These are phyloP conservation scores for Phrynocephalus vlangalii DNA, from an alignment of 2,797 vertebrate species.

Conservation along the genomic window DNA sequence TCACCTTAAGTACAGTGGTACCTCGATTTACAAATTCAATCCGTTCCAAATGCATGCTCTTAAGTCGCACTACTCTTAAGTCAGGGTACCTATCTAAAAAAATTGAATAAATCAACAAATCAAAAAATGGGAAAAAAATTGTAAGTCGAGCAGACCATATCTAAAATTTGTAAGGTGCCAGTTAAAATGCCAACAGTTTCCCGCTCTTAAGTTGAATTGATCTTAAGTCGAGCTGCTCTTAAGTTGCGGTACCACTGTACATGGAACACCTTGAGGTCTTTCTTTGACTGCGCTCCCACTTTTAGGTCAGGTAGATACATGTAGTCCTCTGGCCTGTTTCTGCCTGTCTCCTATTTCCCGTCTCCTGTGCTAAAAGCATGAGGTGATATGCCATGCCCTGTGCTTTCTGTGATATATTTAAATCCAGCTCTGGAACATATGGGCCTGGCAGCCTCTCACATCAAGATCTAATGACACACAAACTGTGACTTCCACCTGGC, in stretches of 20 bases:
- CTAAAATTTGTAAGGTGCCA: too few relatives aligned
- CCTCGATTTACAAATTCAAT: too few relatives aligned
- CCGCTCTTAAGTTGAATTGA: too few relatives aligned
- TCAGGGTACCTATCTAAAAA: too few relatives aligned
- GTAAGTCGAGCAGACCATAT: too few relatives aligned
- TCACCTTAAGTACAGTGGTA: background rate
- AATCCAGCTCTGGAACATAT: background rate
- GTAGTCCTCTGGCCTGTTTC: background rate
- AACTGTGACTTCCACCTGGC: background rate
- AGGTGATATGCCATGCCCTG: background rate
- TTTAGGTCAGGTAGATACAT: conserved; percentile 3
- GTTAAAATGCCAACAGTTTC: too few relatives aligned
- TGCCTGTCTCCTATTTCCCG: conserved; percentile 6
- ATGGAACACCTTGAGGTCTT: background rate
- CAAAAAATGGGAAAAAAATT: too few relatives aligned
- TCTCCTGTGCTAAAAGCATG: background rate
- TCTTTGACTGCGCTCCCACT: background rate
- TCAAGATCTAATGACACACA: background rate
- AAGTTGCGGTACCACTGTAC: background rate
- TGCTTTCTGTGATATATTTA: conserved; percentile 12
- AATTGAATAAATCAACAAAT: too few relatives aligned
- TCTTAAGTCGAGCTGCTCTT: too few relatives aligned
- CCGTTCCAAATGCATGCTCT: too few relatives aligned
- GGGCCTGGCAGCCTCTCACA: background rate
- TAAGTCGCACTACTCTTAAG: too few relatives aligned